Base-by-base conservation (phyloP, 2,113 vertebrate genomes). In the Apeltes quadracus region DNA sequence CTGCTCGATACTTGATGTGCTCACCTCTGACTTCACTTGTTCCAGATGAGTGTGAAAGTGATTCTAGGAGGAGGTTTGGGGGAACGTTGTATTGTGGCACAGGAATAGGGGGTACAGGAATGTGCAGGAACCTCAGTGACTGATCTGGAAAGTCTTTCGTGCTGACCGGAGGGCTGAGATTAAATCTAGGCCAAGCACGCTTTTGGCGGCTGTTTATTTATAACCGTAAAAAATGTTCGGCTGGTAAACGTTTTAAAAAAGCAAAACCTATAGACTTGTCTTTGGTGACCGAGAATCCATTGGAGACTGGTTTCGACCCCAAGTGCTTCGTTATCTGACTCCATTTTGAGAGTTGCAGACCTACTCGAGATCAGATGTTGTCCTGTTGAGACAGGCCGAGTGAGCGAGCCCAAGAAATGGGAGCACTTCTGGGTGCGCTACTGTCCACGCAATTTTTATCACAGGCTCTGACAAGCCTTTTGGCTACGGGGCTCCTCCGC, bases 381-480 rank as follows among this genome's bases (percentile, higher is more conserved):
- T 87, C 82, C 56, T 88, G 90, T 89, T 84, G 75, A 88, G 87
- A 82, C 90, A 88, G 78, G 91, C 46, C 44, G 86, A 83, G 76
- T 76, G 87, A 82, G 71, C 74, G 84, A 87, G 63, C 68, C 65
- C 63, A 69, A 73, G 61, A 81, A 84, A 85, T 85, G 80, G 85
- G 67, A 81, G 69, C 83, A 79, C 78, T 79, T 83, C 66, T 84
- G 82, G 89, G 84, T 84, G 84, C 84, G 88, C 86, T 86, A 66
- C 82, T 90, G 91, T 91, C 89, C 89, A 62, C 51, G 57, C 64
- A 81, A 82, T 88, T 70, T 71, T 78, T 54, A 88, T 86, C 83
- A 75, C 89, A 90, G 75, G 90, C 82, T 84, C 79, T 83, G 89
- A 90, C 91, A 89, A 87, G 88, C 84, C 79, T 75, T 74, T 86